phyloP scores from a whole-genome alignment of 2,888 invertebrate species.

The Cylindroiulus punctatus region DNA sequence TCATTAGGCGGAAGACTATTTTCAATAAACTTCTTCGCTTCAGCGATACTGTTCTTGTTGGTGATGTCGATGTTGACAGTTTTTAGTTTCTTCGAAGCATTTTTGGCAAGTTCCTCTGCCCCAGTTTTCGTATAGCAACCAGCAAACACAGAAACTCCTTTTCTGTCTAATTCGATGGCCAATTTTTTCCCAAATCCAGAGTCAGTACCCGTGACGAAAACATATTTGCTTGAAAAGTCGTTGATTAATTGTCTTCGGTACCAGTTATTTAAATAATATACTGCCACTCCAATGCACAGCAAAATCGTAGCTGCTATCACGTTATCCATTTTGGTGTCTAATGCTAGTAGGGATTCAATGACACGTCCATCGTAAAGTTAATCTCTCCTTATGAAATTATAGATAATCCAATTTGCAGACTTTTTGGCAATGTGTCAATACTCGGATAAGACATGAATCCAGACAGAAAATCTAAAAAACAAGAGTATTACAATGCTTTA shows the following conservation, averaged over 20 bases:
- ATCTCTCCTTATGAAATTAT: not conserved
- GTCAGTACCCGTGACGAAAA: slow-evolving; percentile 48
- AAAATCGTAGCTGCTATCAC: not conserved
- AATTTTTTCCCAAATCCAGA: slow-evolving; percentile 50
- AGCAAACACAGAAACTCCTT: slow-evolving; percentile 48
- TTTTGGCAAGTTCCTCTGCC: slow-evolving; percentile 12
- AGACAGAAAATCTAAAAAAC: not conserved
- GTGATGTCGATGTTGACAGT: slow-evolving; percentile 36
- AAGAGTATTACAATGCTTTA: not conserved
- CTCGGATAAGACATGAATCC: too few species aligned
- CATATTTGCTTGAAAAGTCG: not conserved
- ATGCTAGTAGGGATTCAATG: not conserved
- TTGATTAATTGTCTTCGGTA: not conserved
- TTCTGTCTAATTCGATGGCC: slow-evolving; percentile 48
- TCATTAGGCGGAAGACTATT: slow-evolving; percentile 22
- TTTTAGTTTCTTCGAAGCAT: not conserved
- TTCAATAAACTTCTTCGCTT: slow-evolving; percentile 51
- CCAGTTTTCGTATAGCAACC: slow-evolving; percentile 47
- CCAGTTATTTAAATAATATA: slow-evolving; percentile 32
- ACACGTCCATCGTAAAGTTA: not conserved
- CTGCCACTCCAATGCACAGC: not conserved
- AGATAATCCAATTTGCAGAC: not conserved
- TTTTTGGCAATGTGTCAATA: not conserved
- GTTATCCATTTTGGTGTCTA: not conserved
- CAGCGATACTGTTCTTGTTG: not conserved